phyloP scores from a whole-genome alignment of 2,113 vertebrate genomes.

The Patagioenas fasciata region DNA sequence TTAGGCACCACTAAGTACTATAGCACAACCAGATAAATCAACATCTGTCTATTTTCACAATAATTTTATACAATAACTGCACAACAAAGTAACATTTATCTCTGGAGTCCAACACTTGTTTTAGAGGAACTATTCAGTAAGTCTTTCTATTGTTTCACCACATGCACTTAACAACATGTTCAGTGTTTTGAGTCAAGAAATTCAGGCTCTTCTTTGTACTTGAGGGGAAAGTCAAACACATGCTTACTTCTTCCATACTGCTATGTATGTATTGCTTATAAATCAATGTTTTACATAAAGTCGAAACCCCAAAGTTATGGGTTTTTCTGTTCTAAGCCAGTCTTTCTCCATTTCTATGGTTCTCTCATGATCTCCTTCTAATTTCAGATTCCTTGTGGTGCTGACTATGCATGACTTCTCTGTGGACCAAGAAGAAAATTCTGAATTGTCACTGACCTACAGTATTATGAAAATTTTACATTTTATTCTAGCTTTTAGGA shows the following conservation, averaged over 20 bases:
- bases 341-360: background rate
- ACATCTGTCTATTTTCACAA: background rate
- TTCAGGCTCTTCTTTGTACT: background rate
- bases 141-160: background rate
- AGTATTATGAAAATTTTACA: background rate
- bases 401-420: background rate
- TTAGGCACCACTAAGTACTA: background rate
- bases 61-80: background rate
- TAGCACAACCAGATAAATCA: background rate
- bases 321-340: background rate
- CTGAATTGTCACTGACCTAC: background rate
- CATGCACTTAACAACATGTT: background rate
- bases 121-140: background rate
- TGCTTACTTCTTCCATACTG: background rate
- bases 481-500: background rate
- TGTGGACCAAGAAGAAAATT: background rate
- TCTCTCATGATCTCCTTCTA: accelerated
- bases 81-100: background rate
- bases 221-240: background rate
- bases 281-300: background rate
- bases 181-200: background rate
- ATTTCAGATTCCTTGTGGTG: background rate
- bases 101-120: background rate
- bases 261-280: background rate
- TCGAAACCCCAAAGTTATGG: background rate